Percentiles rank a stretch among this genome's conserved stretches.
phyloP scores from a whole-genome alignment of 2,113 vertebrate species.

The Atherinomorus stipes region DNA sequence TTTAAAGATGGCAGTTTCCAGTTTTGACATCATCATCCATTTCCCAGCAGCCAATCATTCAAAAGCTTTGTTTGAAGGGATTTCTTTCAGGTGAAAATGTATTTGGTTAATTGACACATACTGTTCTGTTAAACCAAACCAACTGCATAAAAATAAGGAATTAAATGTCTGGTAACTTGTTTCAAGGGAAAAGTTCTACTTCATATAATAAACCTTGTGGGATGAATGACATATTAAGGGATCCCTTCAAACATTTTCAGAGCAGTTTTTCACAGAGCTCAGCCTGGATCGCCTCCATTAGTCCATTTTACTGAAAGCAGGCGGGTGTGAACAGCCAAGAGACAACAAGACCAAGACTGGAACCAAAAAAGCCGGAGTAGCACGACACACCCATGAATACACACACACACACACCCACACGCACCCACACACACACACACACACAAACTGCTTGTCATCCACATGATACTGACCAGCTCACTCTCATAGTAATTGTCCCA shows the following conservation, averaged over 20 bases:
- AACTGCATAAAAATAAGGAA: neutral
- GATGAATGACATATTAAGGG: neutral
- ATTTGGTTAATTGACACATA: neutral
- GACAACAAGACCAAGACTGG: conserved; percentile 44
- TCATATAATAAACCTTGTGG: neutral
- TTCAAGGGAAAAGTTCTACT: no score
- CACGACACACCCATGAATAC: conserved; percentile 61
- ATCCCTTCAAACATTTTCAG: conserved; percentile 60
- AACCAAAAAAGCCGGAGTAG: conserved; percentile 43
- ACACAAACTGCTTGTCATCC: conserved; percentile 56
- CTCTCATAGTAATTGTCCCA: conserved; percentile 96
- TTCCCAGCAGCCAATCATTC: conserved; percentile 34
- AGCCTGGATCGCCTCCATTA: conserved; percentile 19
- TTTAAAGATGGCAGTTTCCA: conserved; percentile 37
- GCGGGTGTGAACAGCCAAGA: conserved; percentile 42
- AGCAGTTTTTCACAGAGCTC: conserved; percentile 16
- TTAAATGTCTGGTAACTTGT: no score
- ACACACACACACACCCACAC: conserved; percentile 59
- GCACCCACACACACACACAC: conserved; percentile 55
- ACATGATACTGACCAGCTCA: conserved; percentile 93
- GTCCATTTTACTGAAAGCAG: conserved; percentile 29
- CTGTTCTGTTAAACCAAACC: neutral
- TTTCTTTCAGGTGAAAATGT: conserved; percentile 16
- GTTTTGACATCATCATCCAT: conserved; percentile 7
- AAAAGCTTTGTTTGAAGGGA: conserved; percentile 60